Evolutionary conservation across 2,797 vertebrate genomes (phyloP), one percentile per base, ranked within the genome.

Genomic region (Brachyalestes nurse): DNA sequence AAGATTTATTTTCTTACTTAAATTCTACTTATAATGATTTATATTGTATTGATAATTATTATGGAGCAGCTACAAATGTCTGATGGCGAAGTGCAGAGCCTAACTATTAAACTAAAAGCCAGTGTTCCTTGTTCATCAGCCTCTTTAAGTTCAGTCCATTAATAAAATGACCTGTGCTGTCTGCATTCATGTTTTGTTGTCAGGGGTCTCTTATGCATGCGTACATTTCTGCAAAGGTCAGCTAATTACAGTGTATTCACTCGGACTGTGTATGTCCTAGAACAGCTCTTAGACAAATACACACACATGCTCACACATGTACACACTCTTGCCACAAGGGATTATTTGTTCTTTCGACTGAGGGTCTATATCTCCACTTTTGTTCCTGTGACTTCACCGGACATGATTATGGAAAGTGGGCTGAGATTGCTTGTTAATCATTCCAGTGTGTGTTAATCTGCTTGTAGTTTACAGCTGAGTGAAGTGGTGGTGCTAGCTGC

Each of bases 401-500:
- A 21, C 17, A 1, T 51, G 55, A 7, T 16, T 5, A 45, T 28
- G 49, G 28, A n/a, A 49, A n/a, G 28, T 6, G 13, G 13, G 2
- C 14, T 40, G 19, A 23, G 60, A 49, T 70, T 65, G 34, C 21
- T 53, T 65, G 49, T 72, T 55, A 23, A 21, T 53, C 28, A 14
- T 80, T 64, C 45, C 38, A 34, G 62, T 34, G 23, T 73, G 53
- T 62, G 23, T 23, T 55, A 2, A 47, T 58, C 45, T 79, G 28
- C 10, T 2, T 77, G 78, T 71, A 82, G 69, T 82, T 66, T 16
- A 25, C 53, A 38, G 9, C 1, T 61, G 21, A 2, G 80, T 66
- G 38, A 42, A 66, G 51, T 57, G 80, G 75, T 82, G 75, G 75
- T 25, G 62, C 75, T 73, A 73, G 66, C 23, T 70, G 79, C 58